Evolutionary conservation across 1,140 invertebrate species (phyloP).

Genomic region (Diorhabda sublineata): DNA sequence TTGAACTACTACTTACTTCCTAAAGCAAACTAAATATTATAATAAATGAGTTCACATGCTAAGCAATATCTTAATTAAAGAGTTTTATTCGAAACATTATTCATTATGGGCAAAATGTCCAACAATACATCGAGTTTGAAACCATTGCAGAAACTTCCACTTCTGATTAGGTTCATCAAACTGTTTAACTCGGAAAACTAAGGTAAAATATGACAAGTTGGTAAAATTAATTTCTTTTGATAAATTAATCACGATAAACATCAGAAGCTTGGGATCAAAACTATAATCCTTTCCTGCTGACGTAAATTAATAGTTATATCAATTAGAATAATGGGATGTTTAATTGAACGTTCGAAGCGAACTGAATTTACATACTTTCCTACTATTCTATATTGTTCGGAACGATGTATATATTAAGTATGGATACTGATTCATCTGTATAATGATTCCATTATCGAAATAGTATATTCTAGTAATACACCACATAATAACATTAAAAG

Average conservation of each 20-base stretch:
- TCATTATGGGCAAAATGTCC: too few relatives aligned
- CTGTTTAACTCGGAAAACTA: background rate
- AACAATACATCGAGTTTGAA: background rate
- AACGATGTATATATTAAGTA: too few relatives aligned
- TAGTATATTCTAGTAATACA: too few relatives aligned
- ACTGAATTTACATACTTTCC: background rate
- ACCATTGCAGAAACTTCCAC: background rate
- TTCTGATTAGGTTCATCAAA: background rate
- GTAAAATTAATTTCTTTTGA: background rate
- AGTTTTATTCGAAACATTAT: too few relatives aligned
- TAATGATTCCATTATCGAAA: too few relatives aligned
- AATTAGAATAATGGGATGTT: background rate
- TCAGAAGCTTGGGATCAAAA: background rate
- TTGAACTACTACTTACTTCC: too few relatives aligned
- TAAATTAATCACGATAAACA: background rate
- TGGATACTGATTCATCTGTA: too few relatives aligned
- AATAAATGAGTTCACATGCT: too few relatives aligned
- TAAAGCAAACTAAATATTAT: too few relatives aligned
- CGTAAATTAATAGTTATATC: conserved; percentile 1
- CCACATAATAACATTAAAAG: too few relatives aligned
- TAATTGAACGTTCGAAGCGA: background rate
- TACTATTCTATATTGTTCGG: too few relatives aligned
- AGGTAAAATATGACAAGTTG: background rate
- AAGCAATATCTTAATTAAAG: too few relatives aligned
- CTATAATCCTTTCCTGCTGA: background rate